Evolutionary conservation across 2,113 vertebrate genomes (phyloP), one percentile per base, ranked within the genome.

Genomic region (Mungos mungo): DNA sequence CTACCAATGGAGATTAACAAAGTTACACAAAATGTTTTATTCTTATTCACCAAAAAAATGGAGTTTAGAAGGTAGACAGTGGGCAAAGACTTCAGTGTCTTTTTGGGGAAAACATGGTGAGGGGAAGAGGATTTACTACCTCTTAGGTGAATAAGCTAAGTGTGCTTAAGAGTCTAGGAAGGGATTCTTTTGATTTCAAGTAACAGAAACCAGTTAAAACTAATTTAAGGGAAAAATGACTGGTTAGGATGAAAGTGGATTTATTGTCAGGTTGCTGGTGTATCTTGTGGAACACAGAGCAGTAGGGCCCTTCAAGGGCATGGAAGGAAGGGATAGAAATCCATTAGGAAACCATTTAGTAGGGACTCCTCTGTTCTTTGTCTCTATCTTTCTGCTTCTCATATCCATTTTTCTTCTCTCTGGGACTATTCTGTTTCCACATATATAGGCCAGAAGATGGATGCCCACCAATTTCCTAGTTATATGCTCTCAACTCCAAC

Each of bases 271-370:
- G 38, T 57, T 45, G 21, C n/a, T 47, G n/a, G 11, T 27, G 2
- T 15, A 9, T 8, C 10, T 77, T 9, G 3, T 13, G 35, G 68
- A 33, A 60, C 12, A 2, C 0, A 35, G 41, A 21, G 7, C 25
- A 54, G 18, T 4, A 7, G 7, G 23, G 2, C 3, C 8, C 23
- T 14, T 47, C 57, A 47, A 25, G 10, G 41, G 13, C 5, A 1
- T 47, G 38, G 27, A 15, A 76, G 15, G 5, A 76, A 23, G 12
- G 33, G 7, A 29, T 29, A 13, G n/a, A 31, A 52, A 84, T 45
- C 5, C 18, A 1, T 25, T 50, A 33, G 65, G 29, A 93, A 45
- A 29, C 35, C 2, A 4, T 2, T 0, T 1, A 2, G 2, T 11
- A 7, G 6, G 0, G 11, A 18, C 11, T 14, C 54, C 33, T 38